Base-by-base conservation (phyloP, 2,888 invertebrate genomes). In the Drosophila barbarae region DNA sequence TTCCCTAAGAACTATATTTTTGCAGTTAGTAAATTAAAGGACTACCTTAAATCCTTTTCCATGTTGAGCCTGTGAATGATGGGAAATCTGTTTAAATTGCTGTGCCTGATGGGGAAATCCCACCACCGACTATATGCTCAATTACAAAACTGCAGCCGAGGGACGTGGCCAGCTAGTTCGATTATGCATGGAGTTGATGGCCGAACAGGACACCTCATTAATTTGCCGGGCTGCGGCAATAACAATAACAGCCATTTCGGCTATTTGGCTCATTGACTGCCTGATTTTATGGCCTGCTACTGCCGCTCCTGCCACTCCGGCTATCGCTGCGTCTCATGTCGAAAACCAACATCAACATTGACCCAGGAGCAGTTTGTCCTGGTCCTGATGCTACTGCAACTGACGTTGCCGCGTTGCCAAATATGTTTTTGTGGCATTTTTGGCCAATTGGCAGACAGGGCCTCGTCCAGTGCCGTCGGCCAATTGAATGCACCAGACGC, bases 341-440 rank as follows among this genome's bases (percentile, higher is more conserved):
- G 69, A 69, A 66, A 75, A 68, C 66, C 77, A 79, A 77, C 67
- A 72, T 66, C 75, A 70, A 65, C 67, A 82, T 84, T 77, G 81
- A 78, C 67, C 78, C 76, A 82, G 53, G 59, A 71, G 84, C 67
- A 67, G 61, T 72, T 78, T 65, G 64, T 51, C 50, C 57, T 26
- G 42, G 26, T 51, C 50, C 44, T 68, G 53, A 59, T 49, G 41
- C 46, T 39, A 13, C 69, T 46, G 44, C 46, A 50, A 28, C 44
- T 28, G 53, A 52, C 55, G 64, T 59, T 69, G 59, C 56, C 60
- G 53, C 64, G 51, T 67, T 69, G 77, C 84, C 79, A 84, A 79
- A 79, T 84, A 84, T 84, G 84, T 81, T 81, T 81, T 69, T 78
- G 80, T 69, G 83, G 83, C 72, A 76, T 68, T 82, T 78, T 76